phyloP scores from a whole-genome alignment of 2,797 vertebrate species.

The Phyllotis vaccarum region DNA sequence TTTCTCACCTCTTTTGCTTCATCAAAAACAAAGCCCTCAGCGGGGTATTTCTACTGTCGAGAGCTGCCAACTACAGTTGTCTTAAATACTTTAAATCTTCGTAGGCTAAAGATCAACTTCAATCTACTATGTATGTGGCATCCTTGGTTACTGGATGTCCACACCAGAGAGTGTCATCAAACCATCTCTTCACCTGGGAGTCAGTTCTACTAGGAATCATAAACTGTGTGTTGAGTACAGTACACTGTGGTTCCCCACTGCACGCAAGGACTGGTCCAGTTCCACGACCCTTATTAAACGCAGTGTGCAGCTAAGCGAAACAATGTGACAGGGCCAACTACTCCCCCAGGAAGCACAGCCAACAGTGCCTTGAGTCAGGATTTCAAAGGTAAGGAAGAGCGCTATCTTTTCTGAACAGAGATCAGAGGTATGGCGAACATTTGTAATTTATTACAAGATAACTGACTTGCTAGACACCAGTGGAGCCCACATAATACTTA shows the following conservation, averaged over 20 bases:
- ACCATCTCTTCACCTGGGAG: not conserved
- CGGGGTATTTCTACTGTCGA: not conserved
- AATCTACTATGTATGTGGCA: not conserved
- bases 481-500: constrained; percentile 83
- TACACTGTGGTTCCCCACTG: not conserved
- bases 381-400: constrained; percentile 41
- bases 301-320: not conserved
- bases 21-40: constrained; percentile 30
- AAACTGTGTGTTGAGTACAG: constrained; percentile 16
- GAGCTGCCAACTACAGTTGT: not conserved
- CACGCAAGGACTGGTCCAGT: not conserved
- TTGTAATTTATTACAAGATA: not conserved
- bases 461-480: not conserved
- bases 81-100: constrained; percentile 5
- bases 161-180: not conserved
- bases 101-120: constrained; percentile 25
- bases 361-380: not conserved
- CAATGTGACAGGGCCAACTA: not conserved
- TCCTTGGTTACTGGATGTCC: too few species aligned
- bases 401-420: not conserved
- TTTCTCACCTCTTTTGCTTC: not conserved
- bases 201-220: not conserved
- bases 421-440: not conserved
- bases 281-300: not conserved
- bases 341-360: not conserved